phyloP scores from a whole-genome alignment of 2,113 vertebrate genomes.

The Indri indri region DNA sequence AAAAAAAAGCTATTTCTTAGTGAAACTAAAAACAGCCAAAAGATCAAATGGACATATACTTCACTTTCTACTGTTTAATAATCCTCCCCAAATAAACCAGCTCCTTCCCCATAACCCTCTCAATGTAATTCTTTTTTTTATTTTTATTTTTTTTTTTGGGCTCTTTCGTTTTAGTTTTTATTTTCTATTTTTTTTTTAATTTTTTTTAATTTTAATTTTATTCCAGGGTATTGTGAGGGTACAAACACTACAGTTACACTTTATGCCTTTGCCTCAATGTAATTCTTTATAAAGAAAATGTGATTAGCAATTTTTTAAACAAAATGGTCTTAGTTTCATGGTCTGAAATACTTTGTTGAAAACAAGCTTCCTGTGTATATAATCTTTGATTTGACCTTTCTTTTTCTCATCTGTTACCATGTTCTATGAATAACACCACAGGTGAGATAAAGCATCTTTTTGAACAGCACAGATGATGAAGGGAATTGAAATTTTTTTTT shows the following conservation, averaged over 20 bases:
- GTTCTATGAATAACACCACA: too few species aligned
- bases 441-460: not conserved
- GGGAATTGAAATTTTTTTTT: too few species aligned
- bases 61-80: not conserved
- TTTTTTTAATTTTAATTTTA: too few species aligned
- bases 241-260: too few species aligned
- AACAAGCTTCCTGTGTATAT: not conserved
- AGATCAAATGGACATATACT: not conserved
- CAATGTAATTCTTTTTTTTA: too few species aligned
- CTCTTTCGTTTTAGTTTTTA: too few species aligned
- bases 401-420: not conserved
- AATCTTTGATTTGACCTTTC: not conserved
- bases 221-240: too few species aligned
- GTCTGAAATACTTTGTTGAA: not conserved
- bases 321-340: not conserved
- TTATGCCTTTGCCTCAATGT: too few species aligned
- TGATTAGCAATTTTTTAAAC: not conserved
- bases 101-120: not conserved
- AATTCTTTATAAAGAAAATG: not conserved
- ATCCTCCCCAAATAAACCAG: not conserved
- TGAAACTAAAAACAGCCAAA: constrained; percentile 6
- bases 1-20: not conserved
- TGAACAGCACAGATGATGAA: not conserved
- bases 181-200: too few species aligned
- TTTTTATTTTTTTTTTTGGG: too few species aligned